A percentile compares a stretch with the other conserved stretches of the same genome.
Conservation (phyloP, 2,888 invertebrate genomes). For the Drosophila vallismaia region DNA sequence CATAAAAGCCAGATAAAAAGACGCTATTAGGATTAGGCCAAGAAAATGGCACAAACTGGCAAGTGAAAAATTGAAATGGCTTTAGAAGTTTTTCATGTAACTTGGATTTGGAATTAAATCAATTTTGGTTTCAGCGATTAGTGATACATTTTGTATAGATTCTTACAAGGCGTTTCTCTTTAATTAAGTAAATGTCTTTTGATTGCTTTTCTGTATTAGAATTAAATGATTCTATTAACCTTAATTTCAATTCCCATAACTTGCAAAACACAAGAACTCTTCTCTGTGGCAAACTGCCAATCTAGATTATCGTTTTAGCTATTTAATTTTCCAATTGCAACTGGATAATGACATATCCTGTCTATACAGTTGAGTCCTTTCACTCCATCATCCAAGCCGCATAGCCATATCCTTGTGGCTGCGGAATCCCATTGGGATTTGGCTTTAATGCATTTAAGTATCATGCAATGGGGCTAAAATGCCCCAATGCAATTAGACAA, state of each 20-base stretch:
- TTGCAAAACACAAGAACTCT: background rate
- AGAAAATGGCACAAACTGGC: slow-evolving; percentile 14
- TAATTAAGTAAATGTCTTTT: background rate
- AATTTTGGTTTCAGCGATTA: too few species aligned
- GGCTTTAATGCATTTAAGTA: slow-evolving; percentile 39
- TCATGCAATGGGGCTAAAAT: slow-evolving; percentile 32
- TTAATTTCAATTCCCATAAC: slow-evolving; percentile 12
- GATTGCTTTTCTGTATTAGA: background rate
- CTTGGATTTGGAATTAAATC: background rate
- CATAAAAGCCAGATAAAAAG: slow-evolving; percentile 35
- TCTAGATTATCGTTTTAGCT: slow-evolving; percentile 14
- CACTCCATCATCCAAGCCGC: slow-evolving; percentile 46
- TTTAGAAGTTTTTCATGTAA: background rate
- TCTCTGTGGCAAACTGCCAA: slow-evolving; percentile 5
- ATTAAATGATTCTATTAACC: background rate
- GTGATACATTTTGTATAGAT: too few species aligned
- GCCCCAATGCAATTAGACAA: slow-evolving; percentile 67
- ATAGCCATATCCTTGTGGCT: slow-evolving; percentile 1
- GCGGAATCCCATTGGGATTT: slow-evolving; percentile 22
- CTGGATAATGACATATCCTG: slow-evolving; percentile 62
- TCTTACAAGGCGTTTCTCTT: background rate
- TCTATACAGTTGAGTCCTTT: slow-evolving; percentile 48
- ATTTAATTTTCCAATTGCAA: slow-evolving; percentile 60
- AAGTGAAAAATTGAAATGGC: background rate
- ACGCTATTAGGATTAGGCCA: slow-evolving; percentile 37